Evolutionary conservation across 2,113 vertebrate species (phyloP), one percentile per base, ranked within the genome.

Genomic region (Neoarius graeffei): DNA sequence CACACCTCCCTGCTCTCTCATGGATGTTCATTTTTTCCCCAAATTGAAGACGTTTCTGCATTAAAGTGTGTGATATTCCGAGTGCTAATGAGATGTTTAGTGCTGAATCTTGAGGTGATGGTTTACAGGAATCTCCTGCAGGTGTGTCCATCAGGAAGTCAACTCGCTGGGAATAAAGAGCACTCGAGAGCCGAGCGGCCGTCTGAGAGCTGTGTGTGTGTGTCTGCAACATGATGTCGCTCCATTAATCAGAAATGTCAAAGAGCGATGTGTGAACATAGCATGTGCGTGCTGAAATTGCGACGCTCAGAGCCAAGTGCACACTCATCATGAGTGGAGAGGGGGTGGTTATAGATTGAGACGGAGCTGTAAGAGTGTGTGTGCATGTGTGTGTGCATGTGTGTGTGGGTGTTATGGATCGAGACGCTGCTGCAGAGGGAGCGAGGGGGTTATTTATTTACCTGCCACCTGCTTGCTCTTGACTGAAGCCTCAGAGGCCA

Each of bases 401-500:
- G 42, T 42, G 35, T 9, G 27, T 8, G 19, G 52, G 25, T 19
- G 74, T 42, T 4, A 42, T 52, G 30, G 23, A 50, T 23, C 3
- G 73, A 74, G 73, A 23, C 27, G 52, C 19, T 15, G 67, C 86
- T 17, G 50, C 23, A 19, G 57, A 23, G 35, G 69, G 62, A 71
- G 80, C 67, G 57, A 76, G 69, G 25, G 42, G 35, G 57, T 23
- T 60, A 23, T 66, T 73, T 90, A 91, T 94, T 93, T 94, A 99
- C 98, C 98, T 98, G 98, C 95, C 82, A 99, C 98, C 88, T 97
- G 96, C 94, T 98, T 99, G 95, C 98, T 98, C 93, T 98, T 98
- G 92, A 97, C 97, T 15, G 98, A 99, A 87, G 98, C 98, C 95
- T 99, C 98, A 0, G 98, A 99, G 93, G 98, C 98, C 90, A 99